A percentile compares a stretch with the other conserved stretches of the same genome.
These are phyloP conservation scores for Hydra vulgaris DNA, from an alignment of 30 jellyfish, hydroid and myxozoan genomes.

Conservation along the genomic window DNA sequence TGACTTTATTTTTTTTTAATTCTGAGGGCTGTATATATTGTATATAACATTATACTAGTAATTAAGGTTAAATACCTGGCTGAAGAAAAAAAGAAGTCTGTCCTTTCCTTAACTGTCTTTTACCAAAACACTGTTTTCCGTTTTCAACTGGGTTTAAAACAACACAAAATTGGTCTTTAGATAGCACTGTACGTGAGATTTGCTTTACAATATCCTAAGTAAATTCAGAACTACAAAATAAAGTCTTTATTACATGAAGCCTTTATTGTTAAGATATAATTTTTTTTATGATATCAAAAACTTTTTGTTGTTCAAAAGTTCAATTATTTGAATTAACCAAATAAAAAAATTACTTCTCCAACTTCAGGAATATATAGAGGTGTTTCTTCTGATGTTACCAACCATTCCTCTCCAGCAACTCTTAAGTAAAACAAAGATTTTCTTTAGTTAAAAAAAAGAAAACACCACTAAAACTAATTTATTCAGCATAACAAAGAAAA, in stretches of 20 bases:
- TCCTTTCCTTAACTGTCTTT: constrained; percentile 63
- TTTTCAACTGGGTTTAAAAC: constrained; percentile 70
- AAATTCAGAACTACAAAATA: background rate
- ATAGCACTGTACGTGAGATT: constrained; percentile 51
- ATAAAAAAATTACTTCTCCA: constrained; percentile 53
- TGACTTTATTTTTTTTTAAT: too few species aligned
- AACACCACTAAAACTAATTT: background rate
- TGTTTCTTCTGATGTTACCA: constrained; percentile 56
- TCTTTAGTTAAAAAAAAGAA: background rate
- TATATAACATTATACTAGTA: too few species aligned
- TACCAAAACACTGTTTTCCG: constrained; percentile 89
- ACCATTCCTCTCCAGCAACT: constrained; percentile 90
- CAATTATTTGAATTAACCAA: too few species aligned
- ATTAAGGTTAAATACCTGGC: too few species aligned
- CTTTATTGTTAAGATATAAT: too few species aligned
- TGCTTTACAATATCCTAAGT: constrained; percentile 28
- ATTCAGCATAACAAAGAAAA: background rate
- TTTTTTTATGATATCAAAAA: too few species aligned
- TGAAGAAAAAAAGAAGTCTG: constrained; percentile 60
- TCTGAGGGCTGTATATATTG: too few species aligned
- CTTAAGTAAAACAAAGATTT: constrained; percentile 18
- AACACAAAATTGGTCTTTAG: constrained; percentile 64
- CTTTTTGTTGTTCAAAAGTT: too few species aligned
- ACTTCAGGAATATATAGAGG: constrained; percentile 76
- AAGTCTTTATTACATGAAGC: too few species aligned